Conservation (phyloP, 2,888 invertebrate species). For the Caenorhabditis sulstoni region DNA sequence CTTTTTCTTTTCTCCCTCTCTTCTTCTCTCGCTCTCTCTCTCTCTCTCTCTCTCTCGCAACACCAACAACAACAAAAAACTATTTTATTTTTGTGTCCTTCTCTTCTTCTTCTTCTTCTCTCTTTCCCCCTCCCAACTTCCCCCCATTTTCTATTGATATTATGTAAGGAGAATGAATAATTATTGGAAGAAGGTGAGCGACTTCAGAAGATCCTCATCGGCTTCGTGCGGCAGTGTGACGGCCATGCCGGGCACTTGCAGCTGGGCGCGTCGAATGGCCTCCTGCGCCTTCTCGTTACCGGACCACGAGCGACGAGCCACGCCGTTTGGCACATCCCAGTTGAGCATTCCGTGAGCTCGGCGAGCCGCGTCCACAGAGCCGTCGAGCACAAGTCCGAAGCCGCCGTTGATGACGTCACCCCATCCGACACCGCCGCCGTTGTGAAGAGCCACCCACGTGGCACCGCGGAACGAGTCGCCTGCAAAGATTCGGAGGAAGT, state of each 20-base stretch:
- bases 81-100: slow-evolving; percentile 21
- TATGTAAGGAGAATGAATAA: slow-evolving; percentile 65
- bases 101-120: neutral
- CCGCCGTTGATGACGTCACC: slow-evolving; percentile 86
- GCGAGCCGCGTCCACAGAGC: slow-evolving; percentile 82
- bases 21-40: neutral
- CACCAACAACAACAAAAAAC: neutral
- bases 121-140: no score
- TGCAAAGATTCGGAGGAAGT: slow-evolving; percentile 24
- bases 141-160: slow-evolving; percentile 29
- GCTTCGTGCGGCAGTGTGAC: slow-evolving; percentile 83
- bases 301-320: slow-evolving; percentile 83
- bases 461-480: slow-evolving; percentile 83
- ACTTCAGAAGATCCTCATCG: slow-evolving; percentile 72
- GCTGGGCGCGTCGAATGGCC: slow-evolving; percentile 83
- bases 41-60: neutral
- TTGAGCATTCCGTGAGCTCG: slow-evolving; percentile 83
- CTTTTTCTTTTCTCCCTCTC: neutral
- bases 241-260: slow-evolving; percentile 81
- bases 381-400: slow-evolving; percentile 85
- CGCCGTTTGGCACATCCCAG: slow-evolving; percentile 85
- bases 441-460: slow-evolving; percentile 84
- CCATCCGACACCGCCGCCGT: slow-evolving; percentile 82
- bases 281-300: slow-evolving; percentile 84
- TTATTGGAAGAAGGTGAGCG: slow-evolving; percentile 32